Base-by-base conservation (phyloP, 2,113 vertebrate genomes). In the Dolichallabes microphthalmus region DNA sequence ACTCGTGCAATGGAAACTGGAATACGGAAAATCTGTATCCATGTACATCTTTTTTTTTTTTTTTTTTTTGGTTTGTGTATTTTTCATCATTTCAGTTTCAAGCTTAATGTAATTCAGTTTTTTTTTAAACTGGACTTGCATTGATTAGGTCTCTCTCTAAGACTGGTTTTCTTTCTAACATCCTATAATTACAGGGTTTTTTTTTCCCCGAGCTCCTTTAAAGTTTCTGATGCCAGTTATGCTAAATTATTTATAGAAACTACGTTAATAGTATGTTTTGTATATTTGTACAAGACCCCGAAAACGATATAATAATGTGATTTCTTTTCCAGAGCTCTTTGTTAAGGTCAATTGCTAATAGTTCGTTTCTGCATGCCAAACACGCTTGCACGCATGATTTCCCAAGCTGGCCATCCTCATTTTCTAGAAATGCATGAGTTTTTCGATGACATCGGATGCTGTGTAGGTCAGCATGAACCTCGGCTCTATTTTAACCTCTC, bases 1-100 rank as follows among this genome's bases (percentile, higher is more conserved):
- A 95, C 88, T 91, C 92, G 96, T 96, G 95, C 95, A 96, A 96
- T 94, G 89, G 86, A 88, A 91, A 93, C 55, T 80, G 78, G 53
- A 84, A 85, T 93, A 89, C 89, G 90, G 91, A 90, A 90, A 50
- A 17, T 89, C 86, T 93, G 86, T 91, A 86, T 90, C 82, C 86
- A 71, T 86, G 73, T 91, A 45, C 22, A 92, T 78, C 52, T 6
- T 32, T n/a, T 66, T 68, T 93, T 93, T 91, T 91, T 82, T 45
- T 71, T 13, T 20, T 11, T 45, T 45, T 45, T 45, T 45, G 39
- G 39, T 45, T 45, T 45, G 39, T 45, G 0, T 45, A 45, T 45
- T 45, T 45, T 39, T 30, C 2, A 77, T 7, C 19, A 17, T 17
- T 55, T 78, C 77, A 81, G 7, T 75, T 75, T 20, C 17, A 58